Evolutionary conservation across 2,888 invertebrate genomes (phyloP), one percentile per base, ranked within the genome.

Genomic region (Drosophila neotestacea): DNA sequence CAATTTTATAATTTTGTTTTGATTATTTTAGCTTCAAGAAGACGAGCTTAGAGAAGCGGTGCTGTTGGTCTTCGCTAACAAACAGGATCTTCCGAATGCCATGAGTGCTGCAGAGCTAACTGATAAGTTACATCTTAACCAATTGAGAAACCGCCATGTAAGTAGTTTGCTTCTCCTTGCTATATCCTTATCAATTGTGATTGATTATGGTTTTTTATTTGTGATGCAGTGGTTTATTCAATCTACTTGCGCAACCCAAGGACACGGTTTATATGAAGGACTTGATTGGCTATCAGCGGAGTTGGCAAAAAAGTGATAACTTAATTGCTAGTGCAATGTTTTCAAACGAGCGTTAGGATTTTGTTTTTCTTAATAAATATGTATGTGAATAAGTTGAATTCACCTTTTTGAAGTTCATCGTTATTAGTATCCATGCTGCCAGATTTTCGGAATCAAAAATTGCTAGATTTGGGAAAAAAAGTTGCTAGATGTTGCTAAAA

Each of bases 271-370:
- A 11, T 99, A 98, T 88, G 98, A 99, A 93, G 98, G 98, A 47
- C 94, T 99, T 77, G 98, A 99, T 93, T 99, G 98, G 98, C 94
- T 99, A 73, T 98, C 98, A 78, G 97, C 96, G 89, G 97, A 98
- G 93, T 93, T 99, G 85, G 95, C 96, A 72, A 97, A 97, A 93
- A 96, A 96, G 94, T 96, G 95, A 95, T 93, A 64, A 72, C 63
- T 38, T 16, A 55, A 28, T 42, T 34, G 13, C 13, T 39, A 42
- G 46, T 55, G 55, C 63, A 63, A 71, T 65, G 59, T 38, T 65
- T 66, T 68, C 41, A 65, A 56, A 22, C 46, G 38, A 69, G 34
- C 48, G 39, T 41, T 77, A 58, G 52, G 54, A 62, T 75, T 69
- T 67, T 54, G 56, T 59, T 66, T 77, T 71, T 67, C 64, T 60